Evolutionary conservation across 2,888 invertebrate genomes (phyloP).

Genomic region (Callyntrura sp.): DNA sequence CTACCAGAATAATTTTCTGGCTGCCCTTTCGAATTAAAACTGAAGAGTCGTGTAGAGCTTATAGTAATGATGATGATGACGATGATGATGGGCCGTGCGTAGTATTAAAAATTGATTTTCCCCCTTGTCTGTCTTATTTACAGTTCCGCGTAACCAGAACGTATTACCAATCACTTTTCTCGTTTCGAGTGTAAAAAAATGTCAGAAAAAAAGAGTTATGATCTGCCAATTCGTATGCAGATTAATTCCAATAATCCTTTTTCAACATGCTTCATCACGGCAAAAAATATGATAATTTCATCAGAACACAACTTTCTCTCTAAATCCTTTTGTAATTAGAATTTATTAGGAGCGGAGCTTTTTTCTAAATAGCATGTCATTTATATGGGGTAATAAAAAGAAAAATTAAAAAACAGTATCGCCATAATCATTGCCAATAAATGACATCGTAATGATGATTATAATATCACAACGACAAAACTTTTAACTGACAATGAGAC

Average conservation of each 20-base stretch:
- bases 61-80: not conserved
- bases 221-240: no score
- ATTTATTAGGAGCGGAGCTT: not conserved
- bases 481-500: no score
- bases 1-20: not conserved
- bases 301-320: slow-evolving; percentile 5
- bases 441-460: slow-evolving; percentile 27
- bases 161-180: not conserved
- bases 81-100: not conserved
- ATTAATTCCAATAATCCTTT: no score
- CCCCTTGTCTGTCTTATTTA: slow-evolving; percentile 13
- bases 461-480: not conserved
- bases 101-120: slow-evolving; percentile 2
- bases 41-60: not conserved
- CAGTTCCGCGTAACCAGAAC: not conserved
- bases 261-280: no score
- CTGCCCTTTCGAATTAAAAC: not conserved
- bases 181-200: not conserved
- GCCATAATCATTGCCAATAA: slow-evolving; percentile 1
- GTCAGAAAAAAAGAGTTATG: no score
- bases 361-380: not conserved
- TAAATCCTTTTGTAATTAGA: slow-evolving; percentile 31
- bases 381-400: not conserved
- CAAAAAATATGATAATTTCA: not conserved
- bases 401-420: slow-evolving; percentile 6